phyloP scores from a whole-genome alignment of 2,888 invertebrate genomes.

The Flabesymbios commensalis region DNA sequence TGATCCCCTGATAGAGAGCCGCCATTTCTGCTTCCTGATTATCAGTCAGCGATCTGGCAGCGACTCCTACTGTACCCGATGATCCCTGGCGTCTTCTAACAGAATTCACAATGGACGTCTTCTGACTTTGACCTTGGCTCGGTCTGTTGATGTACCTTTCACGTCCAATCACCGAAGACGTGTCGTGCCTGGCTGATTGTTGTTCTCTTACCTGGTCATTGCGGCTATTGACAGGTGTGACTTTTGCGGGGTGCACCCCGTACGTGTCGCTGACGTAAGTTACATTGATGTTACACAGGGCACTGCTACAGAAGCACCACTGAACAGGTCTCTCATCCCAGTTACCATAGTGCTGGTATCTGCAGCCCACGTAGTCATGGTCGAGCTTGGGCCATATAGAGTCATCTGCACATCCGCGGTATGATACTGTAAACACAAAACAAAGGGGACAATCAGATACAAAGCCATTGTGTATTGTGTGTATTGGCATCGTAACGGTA shows the following conservation, averaged over 20 bases:
- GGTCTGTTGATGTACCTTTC: too few relatives aligned
- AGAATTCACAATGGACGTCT: too few relatives aligned
- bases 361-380: constrained; percentile 28
- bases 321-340: constrained; percentile 24
- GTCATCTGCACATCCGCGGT: constrained; percentile 34
- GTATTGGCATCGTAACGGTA: too few relatives aligned
- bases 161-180: too few relatives aligned
- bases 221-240: background rate
- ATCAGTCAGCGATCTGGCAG: too few relatives aligned
- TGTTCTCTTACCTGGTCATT: background rate
- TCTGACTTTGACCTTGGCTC: constrained; percentile 6
- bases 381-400: constrained; percentile 26
- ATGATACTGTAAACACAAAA: constrained; percentile 21
- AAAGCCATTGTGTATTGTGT: too few relatives aligned
- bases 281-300: constrained; percentile 27
- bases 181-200: too few relatives aligned
- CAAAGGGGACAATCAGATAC: background rate
- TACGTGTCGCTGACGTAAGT: background rate
- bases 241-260: background rate
- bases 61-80: too few relatives aligned
- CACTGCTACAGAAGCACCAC: constrained; percentile 33
- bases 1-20: too few relatives aligned
- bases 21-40: too few relatives aligned
- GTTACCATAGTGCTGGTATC: constrained; percentile 28
- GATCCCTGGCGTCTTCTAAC: too few relatives aligned